Base-by-base conservation (phyloP, 2,113 vertebrate species). In the Ploceus nigricollis region DNA sequence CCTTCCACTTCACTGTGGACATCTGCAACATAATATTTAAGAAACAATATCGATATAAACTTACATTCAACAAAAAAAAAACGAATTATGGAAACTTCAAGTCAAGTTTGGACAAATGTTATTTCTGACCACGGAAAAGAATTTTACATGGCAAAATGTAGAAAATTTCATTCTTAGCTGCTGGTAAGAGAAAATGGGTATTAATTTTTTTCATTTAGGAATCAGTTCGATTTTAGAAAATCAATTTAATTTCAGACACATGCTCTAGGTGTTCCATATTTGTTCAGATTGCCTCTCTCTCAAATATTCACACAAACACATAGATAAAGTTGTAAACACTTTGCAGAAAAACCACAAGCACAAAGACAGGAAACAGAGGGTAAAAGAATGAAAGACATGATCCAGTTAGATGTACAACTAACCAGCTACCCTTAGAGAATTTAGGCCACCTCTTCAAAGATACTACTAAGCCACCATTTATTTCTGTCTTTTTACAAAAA, bases 161-260 rank as follows among this genome's bases (percentile, higher is more conserved):
- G n/a, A 87, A 78, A 25, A 48, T 70, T 89, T 94, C 83, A 85
- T 72, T 70, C 19, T 37, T 58, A 56, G 12, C 10, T 86, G 33
- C 22, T 61, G 17, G 23, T 44, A 75, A 66, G 50, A 77, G 57
- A 94, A 93, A 76, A 75, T 16, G 1, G 10, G 7, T 54, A 18
- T 90, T 87, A 19, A 21, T 45, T 89, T 92, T 95, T 94, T 91
- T 65, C 51, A 82, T 51, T 80, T 85, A 60, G 47, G 65, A 91
- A 57, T 54, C 20, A 82, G 79, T 94, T 85, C 60, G 13, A 11
- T 63, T 35, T 35, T 8, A 35, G 58, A 23, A 91, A 95, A 97
- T 91, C 94, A 91, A 42, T 48, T 64, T 83, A 63, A 80, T 94
- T 94, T 96, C 92, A 93, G 85, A 77, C 73, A 54, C 28, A 78